phyloP scores from a whole-genome alignment of 2,797 vertebrate genomes.

The Novumbra hubbsi region DNA sequence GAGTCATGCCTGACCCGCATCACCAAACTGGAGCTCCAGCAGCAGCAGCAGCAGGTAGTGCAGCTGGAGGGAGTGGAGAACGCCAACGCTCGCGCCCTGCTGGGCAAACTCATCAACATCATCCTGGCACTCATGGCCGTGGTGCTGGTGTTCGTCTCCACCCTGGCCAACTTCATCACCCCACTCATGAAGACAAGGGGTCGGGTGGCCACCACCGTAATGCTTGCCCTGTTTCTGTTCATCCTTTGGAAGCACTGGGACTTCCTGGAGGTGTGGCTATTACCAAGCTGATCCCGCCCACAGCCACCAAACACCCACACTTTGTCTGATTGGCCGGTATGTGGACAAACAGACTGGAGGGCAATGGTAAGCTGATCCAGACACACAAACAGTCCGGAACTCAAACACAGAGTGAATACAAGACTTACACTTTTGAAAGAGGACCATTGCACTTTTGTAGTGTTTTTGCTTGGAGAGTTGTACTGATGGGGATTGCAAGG shows the following conservation, averaged over 20 bases:
- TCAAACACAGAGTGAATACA: conserved; percentile 26
- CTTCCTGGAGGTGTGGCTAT: conserved; percentile 85
- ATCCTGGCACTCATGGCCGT: conserved; percentile 98
- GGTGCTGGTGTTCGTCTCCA: conserved; percentile 97
- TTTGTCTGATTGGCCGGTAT: conserved; percentile 16
- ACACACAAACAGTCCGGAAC: conserved; percentile 27
- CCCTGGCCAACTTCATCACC: conserved; percentile 96
- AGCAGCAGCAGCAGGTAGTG: conserved; percentile 98
- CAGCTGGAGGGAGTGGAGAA: conserved; percentile 98
- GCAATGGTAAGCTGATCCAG: conserved; percentile 10
- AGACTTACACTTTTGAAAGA: conserved; percentile 19
- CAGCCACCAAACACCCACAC: not conserved
- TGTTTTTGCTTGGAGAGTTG: conserved; percentile 13
- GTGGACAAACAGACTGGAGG: conserved; percentile 3
- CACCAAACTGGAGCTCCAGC: conserved; percentile 96
- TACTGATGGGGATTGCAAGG: conserved; percentile 18
- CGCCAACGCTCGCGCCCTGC: conserved; percentile 91
- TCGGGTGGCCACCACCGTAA: conserved; percentile 84
- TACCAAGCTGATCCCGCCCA: conserved; percentile 80
- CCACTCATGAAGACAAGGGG: conserved; percentile 95
- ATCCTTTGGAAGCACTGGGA: conserved; percentile 98
- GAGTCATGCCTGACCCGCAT: conserved; percentile 96
- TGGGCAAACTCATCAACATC: conserved; percentile 98
- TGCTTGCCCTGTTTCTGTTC: conserved; percentile 86
- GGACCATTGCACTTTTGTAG: conserved; percentile 20